Evolutionary conservation across 2,797 vertebrate genomes (phyloP).

Genomic region (Eutrigla gurnardus): DNA sequence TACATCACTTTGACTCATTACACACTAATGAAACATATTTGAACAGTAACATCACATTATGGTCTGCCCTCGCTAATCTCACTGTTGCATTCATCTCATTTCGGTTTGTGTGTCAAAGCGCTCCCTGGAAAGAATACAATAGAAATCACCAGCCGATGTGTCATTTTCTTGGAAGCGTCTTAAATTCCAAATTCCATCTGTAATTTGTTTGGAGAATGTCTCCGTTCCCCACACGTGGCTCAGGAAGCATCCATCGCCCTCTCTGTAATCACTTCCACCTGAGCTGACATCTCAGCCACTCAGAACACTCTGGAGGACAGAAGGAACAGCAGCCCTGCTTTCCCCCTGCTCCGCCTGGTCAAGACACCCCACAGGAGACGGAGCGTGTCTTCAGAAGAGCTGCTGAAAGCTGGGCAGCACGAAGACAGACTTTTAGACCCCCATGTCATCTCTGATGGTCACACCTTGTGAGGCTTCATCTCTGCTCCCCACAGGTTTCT

Average conservation of each 20-base stretch:
- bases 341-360: constrained; percentile 29
- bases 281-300: constrained; percentile 44
- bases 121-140: neutral
- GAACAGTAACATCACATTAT: constrained; percentile 7
- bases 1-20: constrained; percentile 8
- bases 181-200: neutral
- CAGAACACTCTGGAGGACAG: constrained; percentile 43
- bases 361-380: constrained; percentile 57
- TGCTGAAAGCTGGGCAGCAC: constrained; percentile 61
- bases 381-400: constrained; percentile 55
- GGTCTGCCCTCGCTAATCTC: neutral
- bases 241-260: constrained; percentile 18
- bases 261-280: constrained; percentile 51
- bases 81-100: neutral
- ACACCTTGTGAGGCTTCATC: constrained; percentile 54
- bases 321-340: constrained; percentile 2
- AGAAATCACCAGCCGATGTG: neutral
- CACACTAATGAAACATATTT: constrained; percentile 24
- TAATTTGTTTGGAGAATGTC: constrained; percentile 22
- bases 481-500: constrained; percentile 58
- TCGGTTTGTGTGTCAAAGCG: neutral
- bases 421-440: constrained; percentile 64
- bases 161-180: neutral
- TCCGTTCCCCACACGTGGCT: neutral
- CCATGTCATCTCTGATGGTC: constrained; percentile 64